Conservation (phyloP, 1,140 invertebrate genomes). For the Berghia stephanieae region DNA sequence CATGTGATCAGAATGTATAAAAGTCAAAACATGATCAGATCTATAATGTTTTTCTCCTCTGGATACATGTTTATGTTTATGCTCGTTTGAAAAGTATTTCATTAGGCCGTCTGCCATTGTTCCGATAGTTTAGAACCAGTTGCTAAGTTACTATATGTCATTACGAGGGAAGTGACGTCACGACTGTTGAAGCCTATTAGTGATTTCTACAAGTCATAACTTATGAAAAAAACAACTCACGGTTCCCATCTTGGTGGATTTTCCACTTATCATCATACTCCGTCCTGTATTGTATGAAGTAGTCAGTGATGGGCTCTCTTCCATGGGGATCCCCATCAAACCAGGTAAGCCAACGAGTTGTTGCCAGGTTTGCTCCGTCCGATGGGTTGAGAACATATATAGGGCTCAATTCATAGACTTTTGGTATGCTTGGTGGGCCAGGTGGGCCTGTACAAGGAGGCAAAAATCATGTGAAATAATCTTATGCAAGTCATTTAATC, state of each 20-base stretch:
- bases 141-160: too few relatives aligned
- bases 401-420: background rate
- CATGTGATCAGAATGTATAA: too few relatives aligned
- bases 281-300: constrained; percentile 39
- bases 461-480: background rate
- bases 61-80: too few relatives aligned
- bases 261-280: constrained; percentile 36
- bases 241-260: constrained; percentile 29
- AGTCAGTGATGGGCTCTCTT: constrained; percentile 33
- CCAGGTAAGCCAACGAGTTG: constrained; percentile 35
- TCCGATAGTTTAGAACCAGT: too few relatives aligned
- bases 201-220: background rate
- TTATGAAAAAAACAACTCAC: constrained; percentile 20
- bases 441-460: constrained; percentile 1
- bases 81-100: too few relatives aligned
- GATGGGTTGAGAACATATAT: background rate
- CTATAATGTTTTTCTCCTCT: too few relatives aligned
- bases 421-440: constrained; percentile 19
- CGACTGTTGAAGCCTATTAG: too few relatives aligned
- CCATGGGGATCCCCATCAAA: constrained; percentile 37
- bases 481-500: background rate
- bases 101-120: too few relatives aligned
- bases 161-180: background rate
- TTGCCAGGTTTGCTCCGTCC: background rate
- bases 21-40: too few relatives aligned